Evolutionary conservation across 2,888 invertebrate species (phyloP), one percentile per base, ranked within the genome.

Genomic region (Rhimphoctona megacephalus): DNA sequence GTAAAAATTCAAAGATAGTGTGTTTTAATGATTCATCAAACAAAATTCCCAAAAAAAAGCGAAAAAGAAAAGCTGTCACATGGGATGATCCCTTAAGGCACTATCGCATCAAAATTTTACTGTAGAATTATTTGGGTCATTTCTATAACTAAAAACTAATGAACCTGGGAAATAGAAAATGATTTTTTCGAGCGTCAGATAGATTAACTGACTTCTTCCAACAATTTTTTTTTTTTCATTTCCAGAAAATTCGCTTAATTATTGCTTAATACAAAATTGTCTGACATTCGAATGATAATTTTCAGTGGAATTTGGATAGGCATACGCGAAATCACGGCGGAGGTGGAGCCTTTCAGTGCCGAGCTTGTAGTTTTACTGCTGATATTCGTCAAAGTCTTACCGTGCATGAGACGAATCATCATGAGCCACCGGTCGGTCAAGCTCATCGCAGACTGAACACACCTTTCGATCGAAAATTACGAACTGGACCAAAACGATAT

Each of bases 241-340:
- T 22, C 11, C 25, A 25, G 36, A 36, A 39, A 39, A 39, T 25
- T 36, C 1, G 46, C 6, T 19, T 14, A 70, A 25, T 43, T 69
- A 43, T 43, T 22, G 17, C 17, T 39, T 36, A 30, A 49, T 70
- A 22, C 4, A 57, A 57, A 25, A 25, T 25, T 25, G 11, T 14
- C 61, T 61, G 14, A 61, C 30, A 61, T 61, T 61, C 25, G 5
- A 5, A 6, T 61, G 30, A 5, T 5, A 30, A 61, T 61, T 89
- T 90, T 0, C 86, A 94, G 94, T 98, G 98, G 97, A 99, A 99
- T 95, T 95, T 98, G 94, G 99, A 99, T 94, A 96, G 99, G 9
- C 99, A 99, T 94, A 97, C 98, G 96, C 97, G 98, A 94, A 98
- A 98, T 94, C 98, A 98, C 95, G 97, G 97, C 88, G 98, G 98